Evolutionary conservation across 2,888 invertebrate genomes (phyloP).

Genomic region (Ennomos erosarius): DNA sequence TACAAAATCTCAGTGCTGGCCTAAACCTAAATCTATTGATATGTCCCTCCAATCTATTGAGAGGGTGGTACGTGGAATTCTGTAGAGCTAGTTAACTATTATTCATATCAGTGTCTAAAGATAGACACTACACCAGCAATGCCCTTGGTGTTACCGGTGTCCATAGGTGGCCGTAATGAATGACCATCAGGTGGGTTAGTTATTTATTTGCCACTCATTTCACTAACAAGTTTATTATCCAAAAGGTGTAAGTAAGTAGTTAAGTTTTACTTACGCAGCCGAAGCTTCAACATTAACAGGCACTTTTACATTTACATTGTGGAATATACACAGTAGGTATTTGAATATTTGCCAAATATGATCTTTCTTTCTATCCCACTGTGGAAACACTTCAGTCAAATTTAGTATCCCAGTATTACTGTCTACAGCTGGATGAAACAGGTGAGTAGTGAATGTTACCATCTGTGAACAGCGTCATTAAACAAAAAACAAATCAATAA

Average conservation of each 20-base stretch:
- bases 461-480: constrained; percentile 81
- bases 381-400: constrained; percentile 91
- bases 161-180: no score
- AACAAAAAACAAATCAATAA: constrained; percentile 2
- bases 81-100: no score
- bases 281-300: constrained; percentile 90
- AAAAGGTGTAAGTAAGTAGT: background rate
- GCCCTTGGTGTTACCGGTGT: no score
- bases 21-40: no score
- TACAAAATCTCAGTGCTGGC: no score
- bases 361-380: constrained; percentile 93
- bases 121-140: no score
- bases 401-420: constrained; percentile 91
- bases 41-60: no score
- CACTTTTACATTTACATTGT: constrained; percentile 91
- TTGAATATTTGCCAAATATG: constrained; percentile 96
- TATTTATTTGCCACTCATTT: no score
- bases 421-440: constrained; percentile 95
- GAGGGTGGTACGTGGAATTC: no score
- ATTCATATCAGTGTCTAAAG: no score
- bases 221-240: background rate
- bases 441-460: constrained; percentile 92
- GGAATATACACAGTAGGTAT: constrained; percentile 92
- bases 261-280: constrained; percentile 81
- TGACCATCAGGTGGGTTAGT: no score